Conservation (phyloP, 2,888 invertebrate species). For the Tuta absoluta region DNA sequence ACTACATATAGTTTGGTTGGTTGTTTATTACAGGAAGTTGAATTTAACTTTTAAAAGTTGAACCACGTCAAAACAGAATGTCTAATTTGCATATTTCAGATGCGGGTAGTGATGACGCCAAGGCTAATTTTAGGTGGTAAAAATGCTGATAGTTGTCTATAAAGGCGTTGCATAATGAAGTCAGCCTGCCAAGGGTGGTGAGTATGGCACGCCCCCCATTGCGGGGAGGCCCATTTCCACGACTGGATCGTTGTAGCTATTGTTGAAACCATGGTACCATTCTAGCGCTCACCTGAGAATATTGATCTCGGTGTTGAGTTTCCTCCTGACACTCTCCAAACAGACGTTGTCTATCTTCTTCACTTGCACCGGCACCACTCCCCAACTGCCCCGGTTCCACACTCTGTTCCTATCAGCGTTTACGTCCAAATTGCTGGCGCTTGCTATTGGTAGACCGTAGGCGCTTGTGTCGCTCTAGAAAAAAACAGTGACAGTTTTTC, state of each 20-base stretch:
- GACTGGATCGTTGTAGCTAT: no score
- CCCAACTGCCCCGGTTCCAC: conserved; percentile 71
- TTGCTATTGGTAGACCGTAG: conserved; percentile 67
- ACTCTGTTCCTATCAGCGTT: conserved; percentile 48
- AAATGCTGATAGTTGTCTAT: no score
- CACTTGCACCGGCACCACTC: conserved; percentile 67
- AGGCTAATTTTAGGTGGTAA: no score
- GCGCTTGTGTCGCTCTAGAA: conserved; percentile 69
- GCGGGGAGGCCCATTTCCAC: no score
- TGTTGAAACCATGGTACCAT: no score
- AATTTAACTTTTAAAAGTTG: neutral
- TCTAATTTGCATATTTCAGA: no score
- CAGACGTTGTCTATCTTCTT: conserved; percentile 51
- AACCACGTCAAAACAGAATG: no score
- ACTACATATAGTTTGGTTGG: no score
- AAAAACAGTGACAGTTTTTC: neutral
- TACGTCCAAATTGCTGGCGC: conserved; percentile 64
- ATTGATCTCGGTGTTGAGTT: conserved; percentile 66
- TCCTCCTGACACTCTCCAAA: conserved; percentile 61
- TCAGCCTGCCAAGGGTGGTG: no score
- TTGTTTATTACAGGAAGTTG: neutral
- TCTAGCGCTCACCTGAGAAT: neutral
- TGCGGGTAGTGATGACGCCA: no score
- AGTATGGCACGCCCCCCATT: no score
- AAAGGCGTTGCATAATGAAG: no score